A percentile compares a stretch with the other conserved stretches of the same genome.
Evolutionary conservation across 2,113 vertebrate species (phyloP).

Genomic region (Bolborhynchus lineola): DNA sequence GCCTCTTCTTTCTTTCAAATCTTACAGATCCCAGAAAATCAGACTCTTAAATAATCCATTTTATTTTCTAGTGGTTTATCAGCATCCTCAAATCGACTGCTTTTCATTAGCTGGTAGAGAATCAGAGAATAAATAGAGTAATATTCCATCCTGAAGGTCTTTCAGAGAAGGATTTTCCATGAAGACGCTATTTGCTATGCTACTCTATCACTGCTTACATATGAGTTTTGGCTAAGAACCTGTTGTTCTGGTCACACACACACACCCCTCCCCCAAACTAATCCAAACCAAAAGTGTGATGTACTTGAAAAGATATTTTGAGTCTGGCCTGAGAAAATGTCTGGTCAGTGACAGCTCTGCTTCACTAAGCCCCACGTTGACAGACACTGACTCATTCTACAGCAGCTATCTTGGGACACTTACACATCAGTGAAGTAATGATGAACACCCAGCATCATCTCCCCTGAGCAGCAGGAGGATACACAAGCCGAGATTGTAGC

Average conservation of each 20-base stretch:
- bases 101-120: neutral
- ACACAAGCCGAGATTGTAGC: neutral
- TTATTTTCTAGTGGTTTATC: neutral
- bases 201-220: neutral
- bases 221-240: neutral
- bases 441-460: neutral
- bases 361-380: neutral
- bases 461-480: neutral
- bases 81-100: neutral
- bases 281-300: neutral
- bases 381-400: neutral
- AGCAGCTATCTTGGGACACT: neutral
- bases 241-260: neutral
- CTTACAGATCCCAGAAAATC: neutral
- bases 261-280: no score
- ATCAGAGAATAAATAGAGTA: neutral
- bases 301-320: neutral
- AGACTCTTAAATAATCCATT: neutral
- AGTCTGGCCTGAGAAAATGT: neutral
- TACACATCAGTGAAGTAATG: neutral
- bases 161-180: neutral
- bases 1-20: neutral
- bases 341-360: neutral
- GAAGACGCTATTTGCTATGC: neutral
- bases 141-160: neutral